A percentile compares a stretch with the other conserved stretches of the same genome.
Evolutionary conservation across 2,888 invertebrate genomes (phyloP).

Genomic region (Heteromurus nitidus): DNA sequence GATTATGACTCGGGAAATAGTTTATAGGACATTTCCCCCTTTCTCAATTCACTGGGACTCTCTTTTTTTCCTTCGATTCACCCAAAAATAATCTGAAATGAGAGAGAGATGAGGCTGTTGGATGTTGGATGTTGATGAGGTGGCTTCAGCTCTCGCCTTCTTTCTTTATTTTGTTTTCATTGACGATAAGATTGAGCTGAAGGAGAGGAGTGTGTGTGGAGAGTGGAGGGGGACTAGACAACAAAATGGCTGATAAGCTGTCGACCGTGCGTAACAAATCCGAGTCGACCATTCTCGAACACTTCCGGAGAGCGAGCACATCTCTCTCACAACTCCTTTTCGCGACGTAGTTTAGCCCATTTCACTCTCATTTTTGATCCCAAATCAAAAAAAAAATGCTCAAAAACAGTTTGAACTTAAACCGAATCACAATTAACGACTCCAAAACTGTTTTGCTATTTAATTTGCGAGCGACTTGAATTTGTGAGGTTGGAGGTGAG

Average conservation of each 20-base stretch:
- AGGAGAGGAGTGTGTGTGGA: no score
- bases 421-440: not conserved
- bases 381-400: not conserved
- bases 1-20: not conserved
- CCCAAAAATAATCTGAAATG: not conserved
- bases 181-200: not conserved
- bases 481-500: not conserved
- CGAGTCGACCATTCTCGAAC: not conserved
- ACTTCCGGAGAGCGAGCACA: not conserved
- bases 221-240: not conserved
- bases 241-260: conserved; percentile 57
- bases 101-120: no score
- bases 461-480: not conserved
- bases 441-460: no score
- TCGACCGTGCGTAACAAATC: not conserved
- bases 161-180: conserved; percentile 41
- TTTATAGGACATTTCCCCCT: conserved; percentile 2
- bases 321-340: not conserved
- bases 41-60: not conserved
- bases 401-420: no score
- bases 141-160: not conserved
- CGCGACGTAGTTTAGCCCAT: no score
- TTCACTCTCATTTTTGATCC: not conserved
- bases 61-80: not conserved
- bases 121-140: no score